phyloP scores from a whole-genome alignment of 2,888 invertebrate genomes.

The Idaea biselata region DNA sequence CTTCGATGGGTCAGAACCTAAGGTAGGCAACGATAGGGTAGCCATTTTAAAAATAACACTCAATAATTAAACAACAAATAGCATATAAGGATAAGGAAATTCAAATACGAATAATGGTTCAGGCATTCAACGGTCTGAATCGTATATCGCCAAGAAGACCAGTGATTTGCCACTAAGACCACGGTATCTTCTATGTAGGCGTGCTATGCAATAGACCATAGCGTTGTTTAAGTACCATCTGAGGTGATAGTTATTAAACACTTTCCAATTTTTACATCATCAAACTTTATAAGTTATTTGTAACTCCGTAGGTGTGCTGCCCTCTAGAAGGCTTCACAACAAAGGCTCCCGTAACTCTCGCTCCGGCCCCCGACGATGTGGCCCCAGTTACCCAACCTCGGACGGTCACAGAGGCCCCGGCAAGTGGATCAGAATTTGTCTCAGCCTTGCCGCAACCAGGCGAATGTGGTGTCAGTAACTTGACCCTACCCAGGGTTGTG shows the following conservation, averaged over 20 bases:
- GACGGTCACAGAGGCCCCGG: neutral
- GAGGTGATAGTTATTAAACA: no score
- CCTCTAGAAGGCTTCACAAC: constrained; percentile 11
- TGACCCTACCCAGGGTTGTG: constrained; percentile 79
- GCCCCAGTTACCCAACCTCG: neutral
- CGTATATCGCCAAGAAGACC: no score
- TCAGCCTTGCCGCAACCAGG: constrained; percentile 15
- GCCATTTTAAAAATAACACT: neutral
- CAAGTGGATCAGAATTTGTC: constrained; percentile 6
- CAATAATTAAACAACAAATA: neutral
- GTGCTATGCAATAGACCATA: no score
- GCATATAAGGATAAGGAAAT: no score
- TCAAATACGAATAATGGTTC: no score
- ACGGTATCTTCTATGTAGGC: no score
- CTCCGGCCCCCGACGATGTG: neutral
- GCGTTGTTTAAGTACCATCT: no score
- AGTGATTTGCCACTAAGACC: no score
- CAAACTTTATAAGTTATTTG: neutral
- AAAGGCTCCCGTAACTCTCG: neutral
- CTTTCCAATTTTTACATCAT: no score
- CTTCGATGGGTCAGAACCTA: constrained; percentile 81
- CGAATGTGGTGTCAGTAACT: constrained; percentile 60
- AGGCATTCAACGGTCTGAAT: no score
- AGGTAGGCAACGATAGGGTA: constrained; percentile 62
- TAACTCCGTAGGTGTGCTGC: constrained; percentile 29